Conservation (phyloP, 1,140 invertebrate genomes). For the Panonychus citri region DNA sequence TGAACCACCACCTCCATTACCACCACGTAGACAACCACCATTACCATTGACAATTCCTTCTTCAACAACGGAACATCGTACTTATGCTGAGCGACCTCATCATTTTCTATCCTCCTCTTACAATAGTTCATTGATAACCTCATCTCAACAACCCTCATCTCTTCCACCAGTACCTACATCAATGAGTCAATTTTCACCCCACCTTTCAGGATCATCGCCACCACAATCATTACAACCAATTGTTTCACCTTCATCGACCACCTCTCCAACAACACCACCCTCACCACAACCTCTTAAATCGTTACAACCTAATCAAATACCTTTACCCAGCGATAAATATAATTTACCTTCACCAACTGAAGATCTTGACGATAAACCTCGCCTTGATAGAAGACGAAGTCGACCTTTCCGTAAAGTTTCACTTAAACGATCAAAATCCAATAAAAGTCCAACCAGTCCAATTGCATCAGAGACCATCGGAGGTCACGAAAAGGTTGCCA, state of each 20-base stretch:
- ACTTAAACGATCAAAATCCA: slow-evolving; percentile 8
- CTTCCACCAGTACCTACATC: neutral
- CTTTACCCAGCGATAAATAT: no score
- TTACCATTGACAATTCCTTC: neutral
- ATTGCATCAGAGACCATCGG: no score
- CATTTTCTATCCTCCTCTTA: neutral
- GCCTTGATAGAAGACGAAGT: slow-evolving; percentile 6
- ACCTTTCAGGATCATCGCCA: neutral
- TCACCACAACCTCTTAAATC: neutral
- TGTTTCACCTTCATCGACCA: neutral
- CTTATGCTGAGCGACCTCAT: neutral
- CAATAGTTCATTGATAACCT: no score
- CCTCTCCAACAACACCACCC: no score
- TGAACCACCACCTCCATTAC: neutral
- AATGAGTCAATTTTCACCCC: neutral
- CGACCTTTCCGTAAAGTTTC: slow-evolving; percentile 8
- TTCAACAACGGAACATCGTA: no score
- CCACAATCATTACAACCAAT: neutral
- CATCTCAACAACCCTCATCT: neutral
- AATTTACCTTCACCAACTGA: neutral
- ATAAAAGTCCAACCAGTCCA: neutral
- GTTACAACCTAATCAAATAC: neutral
- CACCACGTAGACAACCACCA: neutral
- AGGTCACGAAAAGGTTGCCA: neutral
- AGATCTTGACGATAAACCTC: neutral